Percentiles rank a stretch among this genome's conserved stretches.
Conservation (phyloP, 2,113 vertebrate genomes). For the Coptodon bakossiorum region DNA sequence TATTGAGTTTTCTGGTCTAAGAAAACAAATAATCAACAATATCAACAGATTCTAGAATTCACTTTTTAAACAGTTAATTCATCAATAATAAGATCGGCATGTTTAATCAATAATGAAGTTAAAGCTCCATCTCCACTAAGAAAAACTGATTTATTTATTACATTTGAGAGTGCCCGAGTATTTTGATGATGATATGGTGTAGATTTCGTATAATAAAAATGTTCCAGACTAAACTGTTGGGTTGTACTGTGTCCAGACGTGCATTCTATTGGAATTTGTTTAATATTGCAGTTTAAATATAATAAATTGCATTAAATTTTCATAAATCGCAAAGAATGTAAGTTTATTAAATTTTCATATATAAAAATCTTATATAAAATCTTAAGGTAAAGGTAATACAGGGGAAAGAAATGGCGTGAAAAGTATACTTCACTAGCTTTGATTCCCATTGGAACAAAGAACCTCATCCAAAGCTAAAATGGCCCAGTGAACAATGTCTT, state of each 20-base stretch:
- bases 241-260: rapidly evolving
- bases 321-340: background rate
- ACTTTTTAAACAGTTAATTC: background rate
- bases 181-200: background rate
- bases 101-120: background rate
- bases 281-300: background rate
- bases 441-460: conserved; percentile 25
- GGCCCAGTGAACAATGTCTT: conserved; percentile 46
- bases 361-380: background rate
- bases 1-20: background rate
- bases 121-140: background rate
- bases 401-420: background rate
- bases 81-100: background rate
- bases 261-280: background rate
- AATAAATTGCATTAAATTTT: background rate
- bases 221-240: background rate
- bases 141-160: background rate
- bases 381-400: background rate
- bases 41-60: background rate
- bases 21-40: background rate
- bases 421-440: conserved; percentile 2
- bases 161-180: background rate
- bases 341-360: background rate
- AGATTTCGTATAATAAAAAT: background rate
- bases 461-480: conserved; percentile 26